phyloP scores from a whole-genome alignment of 2,797 vertebrate genomes.

The Heliangelus exortis region DNA sequence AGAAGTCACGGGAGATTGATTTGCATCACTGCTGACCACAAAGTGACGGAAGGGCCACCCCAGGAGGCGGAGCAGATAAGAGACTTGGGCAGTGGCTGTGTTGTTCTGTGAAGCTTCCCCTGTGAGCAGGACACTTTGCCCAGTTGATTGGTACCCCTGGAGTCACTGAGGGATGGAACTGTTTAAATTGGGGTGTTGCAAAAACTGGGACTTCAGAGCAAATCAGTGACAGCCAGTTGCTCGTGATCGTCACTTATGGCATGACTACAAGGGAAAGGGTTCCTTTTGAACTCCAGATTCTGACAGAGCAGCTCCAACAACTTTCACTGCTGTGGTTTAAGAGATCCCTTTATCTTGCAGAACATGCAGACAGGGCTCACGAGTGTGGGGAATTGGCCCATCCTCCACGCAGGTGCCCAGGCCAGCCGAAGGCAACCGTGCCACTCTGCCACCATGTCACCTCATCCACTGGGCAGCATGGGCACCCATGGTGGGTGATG shows the following conservation, averaged over 20 bases:
- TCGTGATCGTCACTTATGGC: conserved; percentile 48
- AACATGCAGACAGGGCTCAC: not conserved
- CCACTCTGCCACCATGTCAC: fast-evolving
- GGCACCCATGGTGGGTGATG: not conserved
- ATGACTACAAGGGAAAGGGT: conserved; percentile 2
- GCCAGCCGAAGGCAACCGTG: not conserved
- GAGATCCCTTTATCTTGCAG: conserved; percentile 29
- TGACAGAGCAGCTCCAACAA: not conserved
- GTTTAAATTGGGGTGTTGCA: not conserved
- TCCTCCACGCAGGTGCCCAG: not conserved
- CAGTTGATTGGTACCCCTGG: not conserved
- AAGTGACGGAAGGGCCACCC: not conserved
- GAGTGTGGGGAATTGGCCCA: not conserved
- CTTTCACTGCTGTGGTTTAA: not conserved
- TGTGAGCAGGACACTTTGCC: not conserved
- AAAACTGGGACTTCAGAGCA: conserved; percentile 23
- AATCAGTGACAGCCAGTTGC: not conserved
- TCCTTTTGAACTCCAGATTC: not conserved
- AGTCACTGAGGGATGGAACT: not conserved
- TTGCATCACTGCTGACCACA: fast-evolving
- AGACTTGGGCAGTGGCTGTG: not conserved
- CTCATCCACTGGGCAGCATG: not conserved
- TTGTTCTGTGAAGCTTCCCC: not conserved
- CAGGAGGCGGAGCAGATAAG: not conserved
- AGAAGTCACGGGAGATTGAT: not conserved